Conservation (phyloP, 2,797 vertebrate species). For the Acanthiza pusilla region DNA sequence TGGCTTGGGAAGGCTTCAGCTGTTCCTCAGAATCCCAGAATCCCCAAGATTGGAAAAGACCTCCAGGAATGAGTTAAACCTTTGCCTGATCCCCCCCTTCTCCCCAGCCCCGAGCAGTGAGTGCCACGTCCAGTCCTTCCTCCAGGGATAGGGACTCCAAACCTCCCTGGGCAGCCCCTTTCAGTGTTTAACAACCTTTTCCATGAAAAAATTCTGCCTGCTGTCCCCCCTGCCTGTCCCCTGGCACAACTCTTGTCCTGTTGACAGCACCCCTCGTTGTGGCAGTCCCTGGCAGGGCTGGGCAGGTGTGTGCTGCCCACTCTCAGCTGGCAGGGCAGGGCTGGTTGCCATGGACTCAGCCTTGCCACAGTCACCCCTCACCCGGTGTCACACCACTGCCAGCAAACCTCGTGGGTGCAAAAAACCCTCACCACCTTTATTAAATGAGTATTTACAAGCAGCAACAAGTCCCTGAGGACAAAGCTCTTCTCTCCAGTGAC, state of each 20-base stretch:
- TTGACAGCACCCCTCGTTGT: background rate
- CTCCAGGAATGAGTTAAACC: rapidly evolving
- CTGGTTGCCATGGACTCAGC: background rate
- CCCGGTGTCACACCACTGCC: background rate
- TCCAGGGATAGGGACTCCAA: background rate
- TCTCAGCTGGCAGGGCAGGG: background rate
- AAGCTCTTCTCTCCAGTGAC: background rate
- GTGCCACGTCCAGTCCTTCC: background rate
- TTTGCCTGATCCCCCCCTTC: background rate
- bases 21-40: background rate
- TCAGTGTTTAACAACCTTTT: background rate
- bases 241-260: background rate
- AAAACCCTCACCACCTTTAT: constrained; percentile 6
- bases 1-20: background rate
- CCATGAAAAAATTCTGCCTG: background rate
- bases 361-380: background rate
- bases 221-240: background rate
- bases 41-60: background rate
- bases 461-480: background rate
- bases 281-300: no score
- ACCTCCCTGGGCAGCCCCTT: background rate
- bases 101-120: background rate
- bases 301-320: background rate
- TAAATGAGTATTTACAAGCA: constrained; percentile 11
- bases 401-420: background rate